Base-by-base conservation (phyloP, 2,797 vertebrate species). In the Tenualosa ilisha region DNA sequence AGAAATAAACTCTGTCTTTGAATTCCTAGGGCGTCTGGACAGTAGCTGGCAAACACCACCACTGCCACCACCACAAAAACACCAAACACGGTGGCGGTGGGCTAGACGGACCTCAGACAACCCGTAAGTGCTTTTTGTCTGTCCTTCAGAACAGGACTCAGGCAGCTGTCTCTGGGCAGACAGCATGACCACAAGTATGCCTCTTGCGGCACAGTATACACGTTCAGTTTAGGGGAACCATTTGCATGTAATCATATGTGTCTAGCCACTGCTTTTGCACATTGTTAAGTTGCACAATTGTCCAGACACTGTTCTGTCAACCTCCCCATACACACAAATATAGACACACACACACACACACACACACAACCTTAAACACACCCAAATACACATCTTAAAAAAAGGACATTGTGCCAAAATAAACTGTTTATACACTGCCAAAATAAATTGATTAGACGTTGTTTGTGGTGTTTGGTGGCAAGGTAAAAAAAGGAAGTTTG, bases 161-260 rank as follows among this genome's bases (percentile, higher is more conserved):
- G 63, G 63, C 54, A 68, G n/a, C 83, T 68, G 59, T 84, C 22
- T 13, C 46, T 84, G 59, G 40, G 59, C 22, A 46, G 37, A 65
- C 56, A 46, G 17, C 2, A 12, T 11, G 2, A 46, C n/a, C 59
- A 84, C 56, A 68, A 65, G 53, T 26, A 56, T 56, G 82, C 51
- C 31, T 54, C 20, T 40, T 53, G 24, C 11, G 54, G 51, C 59
- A 46, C 22, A 49, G n/a, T 15, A 17, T 49, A 65, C 40, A 50
- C 40, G 7, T 68, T 63, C 61, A 15, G 43, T 83, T 26, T 61
- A 43, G 31, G 26, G 17, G 13, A 61, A 54, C 53, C 31, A 11
- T 83, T 83, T 12, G 40, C 53, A 79, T 79, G 65, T 17, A 84
- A 51, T 54, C 49, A 24, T 50, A 51, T 65, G 65, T 65, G 40